phyloP scores from a whole-genome alignment of 2,797 vertebrate genomes.

The Iguana delicatissima region DNA sequence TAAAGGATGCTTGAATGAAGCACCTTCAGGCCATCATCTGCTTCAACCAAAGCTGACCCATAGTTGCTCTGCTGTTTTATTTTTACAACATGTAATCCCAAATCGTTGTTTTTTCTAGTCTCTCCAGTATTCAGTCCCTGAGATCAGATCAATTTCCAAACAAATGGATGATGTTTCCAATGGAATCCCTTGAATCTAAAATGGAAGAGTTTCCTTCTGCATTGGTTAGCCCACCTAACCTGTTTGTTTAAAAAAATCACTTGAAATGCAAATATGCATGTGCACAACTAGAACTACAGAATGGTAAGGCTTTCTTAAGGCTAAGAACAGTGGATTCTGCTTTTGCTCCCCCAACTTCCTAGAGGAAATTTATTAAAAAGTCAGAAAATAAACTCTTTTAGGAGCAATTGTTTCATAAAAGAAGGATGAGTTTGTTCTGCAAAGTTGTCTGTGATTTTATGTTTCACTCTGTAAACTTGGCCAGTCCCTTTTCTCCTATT shows the following conservation, averaged over 20 bases:
- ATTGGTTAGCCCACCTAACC: slow-evolving; percentile 32
- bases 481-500: slow-evolving; percentile 69
- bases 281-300: slow-evolving; percentile 68
- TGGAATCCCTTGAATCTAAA: slow-evolving; percentile 31
- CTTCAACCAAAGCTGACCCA: neutral
- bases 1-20: neutral
- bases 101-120: neutral
- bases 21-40: neutral
- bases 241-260: slow-evolving; percentile 48
- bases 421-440: slow-evolving; percentile 76
- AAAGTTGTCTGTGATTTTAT: slow-evolving; percentile 75
- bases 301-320: slow-evolving; percentile 61
- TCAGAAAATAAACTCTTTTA: slow-evolving; percentile 75
- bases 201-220: slow-evolving; percentile 33
- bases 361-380: slow-evolving; percentile 72
- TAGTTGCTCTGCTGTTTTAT: slow-evolving; percentile 37
- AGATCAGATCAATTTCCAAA: slow-evolving; percentile 50
- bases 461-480: slow-evolving; percentile 74
- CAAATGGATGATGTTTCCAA: slow-evolving; percentile 42
- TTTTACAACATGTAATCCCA: neutral
- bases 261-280: slow-evolving; percentile 72
- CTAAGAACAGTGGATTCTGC: slow-evolving; percentile 68
- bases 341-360: slow-evolving; percentile 58
- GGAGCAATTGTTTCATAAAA: slow-evolving; percentile 79
- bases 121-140: slow-evolving; percentile 26